phyloP scores from a whole-genome alignment of 2,888 invertebrate genomes.

The Microplitis manilae region DNA sequence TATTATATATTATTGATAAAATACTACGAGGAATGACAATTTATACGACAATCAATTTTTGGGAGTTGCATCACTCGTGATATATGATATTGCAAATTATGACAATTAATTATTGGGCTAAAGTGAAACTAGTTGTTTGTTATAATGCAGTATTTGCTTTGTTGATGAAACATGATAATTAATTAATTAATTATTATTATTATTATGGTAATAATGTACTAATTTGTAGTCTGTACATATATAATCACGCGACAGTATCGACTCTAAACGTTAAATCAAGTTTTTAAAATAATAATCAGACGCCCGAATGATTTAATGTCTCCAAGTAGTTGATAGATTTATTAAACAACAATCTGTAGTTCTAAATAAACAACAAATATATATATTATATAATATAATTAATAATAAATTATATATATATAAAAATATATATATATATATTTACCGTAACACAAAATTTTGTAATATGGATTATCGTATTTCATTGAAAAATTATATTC shows the following conservation, averaged over 20 bases:
- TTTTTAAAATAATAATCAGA: constrained; percentile 18
- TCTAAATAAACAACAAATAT: constrained; percentile 4
- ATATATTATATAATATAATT: constrained; percentile 1
- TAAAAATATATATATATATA: constrained; percentile 30
- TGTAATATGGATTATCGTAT: constrained; percentile 68
- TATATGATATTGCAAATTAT: constrained; percentile 31
- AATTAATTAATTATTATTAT: neutral
- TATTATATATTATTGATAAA: constrained; percentile 5
- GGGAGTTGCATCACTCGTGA: constrained; percentile 41
- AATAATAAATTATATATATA: constrained; percentile 28
- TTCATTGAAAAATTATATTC: constrained; percentile 69
- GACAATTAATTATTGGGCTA: constrained; percentile 5
- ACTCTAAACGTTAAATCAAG: constrained; percentile 11
- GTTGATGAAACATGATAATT: constrained; percentile 32
- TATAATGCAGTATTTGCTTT: constrained; percentile 49
- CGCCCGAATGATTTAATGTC: constrained; percentile 5
- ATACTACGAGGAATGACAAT: constrained; percentile 35
- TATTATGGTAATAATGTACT: constrained; percentile 16
- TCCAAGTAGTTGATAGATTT: constrained; percentile 34
- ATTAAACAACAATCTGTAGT: constrained; percentile 25
- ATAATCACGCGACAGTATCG: constrained; percentile 43
- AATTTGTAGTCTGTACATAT: constrained; percentile 52
- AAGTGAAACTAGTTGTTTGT: constrained; percentile 43
- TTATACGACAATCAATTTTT: constrained; percentile 54
- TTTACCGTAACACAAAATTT: constrained; percentile 46